Percentiles rank a stretch among this genome's conserved stretches.
These are phyloP conservation scores for Galerucella pusilla DNA, from an alignment of 2,888 invertebrate genomes.

Conservation along the genomic window DNA sequence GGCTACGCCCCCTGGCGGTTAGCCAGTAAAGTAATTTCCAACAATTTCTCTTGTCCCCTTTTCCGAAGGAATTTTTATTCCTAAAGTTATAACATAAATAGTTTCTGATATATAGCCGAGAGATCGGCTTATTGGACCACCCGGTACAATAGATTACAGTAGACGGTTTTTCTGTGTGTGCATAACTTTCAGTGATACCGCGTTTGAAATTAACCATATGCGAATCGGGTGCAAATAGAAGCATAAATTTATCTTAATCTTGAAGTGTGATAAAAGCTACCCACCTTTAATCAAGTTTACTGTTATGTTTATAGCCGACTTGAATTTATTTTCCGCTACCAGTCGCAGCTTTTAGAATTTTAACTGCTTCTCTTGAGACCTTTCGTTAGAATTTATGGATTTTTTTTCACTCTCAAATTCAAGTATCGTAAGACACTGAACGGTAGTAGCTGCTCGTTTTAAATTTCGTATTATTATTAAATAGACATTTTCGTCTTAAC, in stretches of 20 bases:
- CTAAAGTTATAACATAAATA: no score
- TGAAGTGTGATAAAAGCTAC: constrained; percentile 17
- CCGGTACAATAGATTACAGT: no score
- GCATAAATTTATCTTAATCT: constrained; percentile 26
- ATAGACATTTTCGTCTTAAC: no score
- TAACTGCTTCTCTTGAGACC: constrained; percentile 23
- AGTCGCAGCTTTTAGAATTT: constrained; percentile 25
- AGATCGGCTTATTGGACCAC: no score
- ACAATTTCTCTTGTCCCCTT: no score
- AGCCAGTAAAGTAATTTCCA: no score
- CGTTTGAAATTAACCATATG: not conserved
- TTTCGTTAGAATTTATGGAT: constrained; percentile 23
- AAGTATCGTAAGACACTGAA: constrained; percentile 1
- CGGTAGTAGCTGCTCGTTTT: not conserved
- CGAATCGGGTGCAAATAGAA: constrained; percentile 9
- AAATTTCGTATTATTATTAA: no score
- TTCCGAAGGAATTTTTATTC: no score
- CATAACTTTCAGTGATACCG: not conserved
- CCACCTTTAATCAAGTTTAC: constrained; percentile 36
- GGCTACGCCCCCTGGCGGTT: no score
- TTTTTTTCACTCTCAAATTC: constrained; percentile 21
- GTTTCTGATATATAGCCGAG: no score
- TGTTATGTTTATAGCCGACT: constrained; percentile 35
- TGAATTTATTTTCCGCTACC: constrained; percentile 30
- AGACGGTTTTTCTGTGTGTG: not conserved